phyloP scores from a whole-genome alignment of 1,140 invertebrate genomes.

The Doryteuthis pealeii region DNA sequence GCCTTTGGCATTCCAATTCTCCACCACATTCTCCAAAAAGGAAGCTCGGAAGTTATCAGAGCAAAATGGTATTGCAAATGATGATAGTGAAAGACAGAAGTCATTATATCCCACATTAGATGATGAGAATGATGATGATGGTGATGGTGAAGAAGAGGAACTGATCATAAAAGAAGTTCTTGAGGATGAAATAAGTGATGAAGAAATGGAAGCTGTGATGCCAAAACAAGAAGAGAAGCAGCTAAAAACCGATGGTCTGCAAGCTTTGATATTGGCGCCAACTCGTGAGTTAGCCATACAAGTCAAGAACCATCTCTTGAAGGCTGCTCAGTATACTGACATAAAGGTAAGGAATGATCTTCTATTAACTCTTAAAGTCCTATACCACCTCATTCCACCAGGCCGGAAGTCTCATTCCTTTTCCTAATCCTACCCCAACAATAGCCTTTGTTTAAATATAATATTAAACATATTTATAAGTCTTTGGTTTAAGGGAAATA shows the following conservation, averaged over 20 bases:
- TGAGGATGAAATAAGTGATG: constrained; percentile 42
- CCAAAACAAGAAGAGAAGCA: constrained; percentile 20
- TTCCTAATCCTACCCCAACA: no score
- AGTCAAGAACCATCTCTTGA: constrained; percentile 81
- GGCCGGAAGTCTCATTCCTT: no score
- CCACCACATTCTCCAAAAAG: constrained; percentile 72
- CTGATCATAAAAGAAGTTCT: constrained; percentile 54
- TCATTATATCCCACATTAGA: no score
- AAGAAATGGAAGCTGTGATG: constrained; percentile 1
- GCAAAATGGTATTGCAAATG: neutral
- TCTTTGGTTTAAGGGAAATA: no score
- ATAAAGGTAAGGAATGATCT: constrained; percentile 68
- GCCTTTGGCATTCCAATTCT: constrained; percentile 95
- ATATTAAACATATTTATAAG: no score
- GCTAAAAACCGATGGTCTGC: constrained; percentile 57
- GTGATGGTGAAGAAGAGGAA: neutral
- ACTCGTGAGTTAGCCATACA: constrained; percentile 95
- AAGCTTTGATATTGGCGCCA: constrained; percentile 85
- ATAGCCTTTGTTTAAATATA: no score
- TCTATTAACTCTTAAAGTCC: no score
- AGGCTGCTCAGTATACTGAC: constrained; percentile 79
- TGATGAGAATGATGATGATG: neutral
- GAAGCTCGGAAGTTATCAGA: neutral
- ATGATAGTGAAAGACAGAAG: neutral
- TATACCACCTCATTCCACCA: no score